These are phyloP conservation scores for Halcyon smyrnensis DNA, from an alignment of 2,797 vertebrate species.

Conservation along the genomic window DNA sequence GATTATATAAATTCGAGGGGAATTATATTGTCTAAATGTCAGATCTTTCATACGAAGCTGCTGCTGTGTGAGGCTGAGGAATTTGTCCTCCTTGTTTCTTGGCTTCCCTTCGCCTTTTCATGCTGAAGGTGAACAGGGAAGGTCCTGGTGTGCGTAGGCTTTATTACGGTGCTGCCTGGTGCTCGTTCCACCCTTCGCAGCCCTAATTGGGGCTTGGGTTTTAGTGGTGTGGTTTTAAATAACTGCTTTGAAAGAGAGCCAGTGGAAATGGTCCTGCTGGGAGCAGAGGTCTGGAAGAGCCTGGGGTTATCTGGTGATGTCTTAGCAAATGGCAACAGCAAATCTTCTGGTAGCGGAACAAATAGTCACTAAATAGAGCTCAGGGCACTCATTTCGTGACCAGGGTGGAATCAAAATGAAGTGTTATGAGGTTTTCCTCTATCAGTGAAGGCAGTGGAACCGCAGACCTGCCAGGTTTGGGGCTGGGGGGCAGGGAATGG, in stretches of 20 bases:
- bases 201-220: neutral
- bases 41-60: neutral
- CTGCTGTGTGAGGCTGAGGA: neutral
- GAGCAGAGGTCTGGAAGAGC: neutral
- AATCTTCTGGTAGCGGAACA: neutral
- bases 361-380: neutral
- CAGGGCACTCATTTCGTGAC: fast-evolving
- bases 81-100: neutral
- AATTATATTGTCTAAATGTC: neutral
- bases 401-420: neutral
- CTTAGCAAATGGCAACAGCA: neutral
- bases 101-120: neutral
- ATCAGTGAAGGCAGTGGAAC: fast-evolving
- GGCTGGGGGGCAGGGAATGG: neutral
- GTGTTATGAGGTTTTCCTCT: neutral
- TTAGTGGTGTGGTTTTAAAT: neutral
- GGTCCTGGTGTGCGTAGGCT: neutral
- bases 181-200: neutral
- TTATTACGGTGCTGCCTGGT: neutral
- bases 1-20: neutral
- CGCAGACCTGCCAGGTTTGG: neutral
- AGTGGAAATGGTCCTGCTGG: neutral
- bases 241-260: neutral
- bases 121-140: neutral
- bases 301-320: neutral